Evolutionary conservation across 2,888 invertebrate genomes (phyloP), one percentile per base, ranked within the genome.

Genomic region (Habroteleia sp.): DNA sequence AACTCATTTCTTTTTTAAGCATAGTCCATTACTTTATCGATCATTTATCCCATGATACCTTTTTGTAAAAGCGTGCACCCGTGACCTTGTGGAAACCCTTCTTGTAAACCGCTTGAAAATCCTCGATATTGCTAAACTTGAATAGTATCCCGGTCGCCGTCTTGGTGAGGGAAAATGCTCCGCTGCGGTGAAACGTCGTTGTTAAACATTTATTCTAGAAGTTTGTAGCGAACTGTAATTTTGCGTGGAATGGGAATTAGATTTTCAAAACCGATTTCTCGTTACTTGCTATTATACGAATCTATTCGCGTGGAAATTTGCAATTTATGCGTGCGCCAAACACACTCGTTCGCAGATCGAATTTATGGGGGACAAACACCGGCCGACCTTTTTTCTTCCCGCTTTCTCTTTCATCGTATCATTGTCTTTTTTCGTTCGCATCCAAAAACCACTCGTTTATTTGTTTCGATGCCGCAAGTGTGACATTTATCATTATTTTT

Each of bases 71-170:
- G 81, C 95, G 91, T 46, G 95, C 95, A 20, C 95, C 95, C 62
- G 95, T 96, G 52, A 95, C 95, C 83, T 94, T 94, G 89, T 95
- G 95, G 89, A 96, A 96, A 17, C 95, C 95, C 87, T 95, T 95
- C 89, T 95, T 93, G 91, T 93, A 95, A 77, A 95, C 95, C 87
- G 94, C 93, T 89, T 95, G 94, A 89, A 94, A 96, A 87, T 96
- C 96, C 80, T 95, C 95, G 78, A 95, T 94, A 89, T 93, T 94
- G 81, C 95, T 95, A 89, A 96, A 96, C 89, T 95, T 95, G 90
- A 96, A 96, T 76, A 96, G 91, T 84, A 96, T 95, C 63, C 96
- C 96, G 37, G 95, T 96, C 48, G 96, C 95, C 0, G 96, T 96
- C 91, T 95, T 95, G 77, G 95, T 95, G 81, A 96, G 90, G 80